These are phyloP conservation scores for Teleopsis dalmanni DNA, from an alignment of 1,140 invertebrate genomes.

Conservation along the genomic window DNA sequence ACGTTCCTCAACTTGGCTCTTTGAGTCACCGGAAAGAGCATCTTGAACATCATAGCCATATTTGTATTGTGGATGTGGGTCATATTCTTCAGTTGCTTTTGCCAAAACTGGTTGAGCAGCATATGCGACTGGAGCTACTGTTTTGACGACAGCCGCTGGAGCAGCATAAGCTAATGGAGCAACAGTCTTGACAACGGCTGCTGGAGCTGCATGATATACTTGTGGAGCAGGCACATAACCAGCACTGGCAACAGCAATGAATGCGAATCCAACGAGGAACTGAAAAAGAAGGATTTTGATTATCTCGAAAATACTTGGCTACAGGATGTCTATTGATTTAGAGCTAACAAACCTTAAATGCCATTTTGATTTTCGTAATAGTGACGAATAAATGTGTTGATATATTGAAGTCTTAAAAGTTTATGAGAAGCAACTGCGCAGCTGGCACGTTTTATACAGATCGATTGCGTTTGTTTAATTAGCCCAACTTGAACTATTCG, in stretches of 20 bases:
- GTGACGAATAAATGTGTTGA: constrained; percentile 4
- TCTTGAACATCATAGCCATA: constrained; percentile 49
- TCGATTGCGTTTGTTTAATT: no score
- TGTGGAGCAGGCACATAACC: constrained; percentile 23
- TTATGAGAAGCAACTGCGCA: constrained; percentile 27
- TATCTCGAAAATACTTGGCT: no score
- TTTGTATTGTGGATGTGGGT: constrained; percentile 49
- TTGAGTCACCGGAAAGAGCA: constrained; percentile 51
- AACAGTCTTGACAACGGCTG: constrained; percentile 14
- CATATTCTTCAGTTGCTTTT: constrained; percentile 19
- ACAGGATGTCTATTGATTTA: background rate
- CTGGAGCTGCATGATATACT: constrained; percentile 26
- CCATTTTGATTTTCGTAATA: constrained; percentile 10
- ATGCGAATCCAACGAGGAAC: constrained; percentile 33
- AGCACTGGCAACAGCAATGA: constrained; percentile 32
- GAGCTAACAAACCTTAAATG: constrained; percentile 1
- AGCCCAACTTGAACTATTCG: no score
- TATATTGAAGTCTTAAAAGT: constrained; percentile 14
- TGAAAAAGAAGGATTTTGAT: no score
- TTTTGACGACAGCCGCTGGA: constrained; percentile 8
- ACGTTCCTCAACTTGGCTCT: constrained; percentile 51
- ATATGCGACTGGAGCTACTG: constrained; percentile 5
- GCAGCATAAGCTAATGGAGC: constrained; percentile 11
- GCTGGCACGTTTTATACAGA: constrained; percentile 13
- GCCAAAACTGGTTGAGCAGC: constrained; percentile 23